Evolutionary conservation across 2,113 vertebrate species (phyloP).

Genomic region (Chaenocephalus aceratus): DNA sequence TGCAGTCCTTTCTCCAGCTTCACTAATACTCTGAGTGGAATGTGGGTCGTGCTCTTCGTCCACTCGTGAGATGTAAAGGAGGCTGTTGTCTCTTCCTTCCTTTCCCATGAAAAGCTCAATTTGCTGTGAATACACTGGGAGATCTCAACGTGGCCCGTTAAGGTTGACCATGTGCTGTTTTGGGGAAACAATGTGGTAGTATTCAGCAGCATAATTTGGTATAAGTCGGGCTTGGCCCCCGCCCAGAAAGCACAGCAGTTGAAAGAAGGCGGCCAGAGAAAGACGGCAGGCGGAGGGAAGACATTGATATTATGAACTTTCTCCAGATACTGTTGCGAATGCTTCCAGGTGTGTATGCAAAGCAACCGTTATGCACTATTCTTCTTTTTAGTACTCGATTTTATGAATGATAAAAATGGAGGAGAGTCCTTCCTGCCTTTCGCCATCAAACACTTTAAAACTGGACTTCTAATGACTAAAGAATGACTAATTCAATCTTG

Average conservation of each 20-base stretch:
- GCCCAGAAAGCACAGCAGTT: conserved; percentile 69
- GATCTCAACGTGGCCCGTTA: conserved; percentile 51
- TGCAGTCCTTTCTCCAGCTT: conserved; percentile 42
- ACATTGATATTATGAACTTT: conserved; percentile 45
- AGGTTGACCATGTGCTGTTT: conserved; percentile 73
- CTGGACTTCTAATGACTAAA: too few relatives aligned
- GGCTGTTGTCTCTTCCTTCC: conserved; percentile 27
- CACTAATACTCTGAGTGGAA: conserved; percentile 42
- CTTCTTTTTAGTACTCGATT: not conserved
- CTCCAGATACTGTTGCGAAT: conserved; percentile 49
- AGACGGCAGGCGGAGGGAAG: conserved; percentile 4
- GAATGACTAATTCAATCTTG: too few relatives aligned
- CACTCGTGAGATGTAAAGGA: conserved; percentile 45
- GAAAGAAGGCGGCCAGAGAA: conserved; percentile 64
- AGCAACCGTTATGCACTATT: not conserved
- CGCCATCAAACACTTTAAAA: too few relatives aligned
- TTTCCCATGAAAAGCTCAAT: conserved; percentile 71
- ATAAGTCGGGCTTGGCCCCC: conserved; percentile 62
- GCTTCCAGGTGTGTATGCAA: conserved; percentile 25
- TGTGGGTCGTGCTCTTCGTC: conserved; percentile 62
- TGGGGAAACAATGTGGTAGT: conserved; percentile 76
- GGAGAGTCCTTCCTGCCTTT: too few relatives aligned
- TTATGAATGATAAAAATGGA: not conserved
- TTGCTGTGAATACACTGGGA: conserved; percentile 52
- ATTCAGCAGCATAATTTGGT: conserved; percentile 72